Evolutionary conservation across 2,113 vertebrate genomes (phyloP).

Genomic region (Burhinus bistriatus): DNA sequence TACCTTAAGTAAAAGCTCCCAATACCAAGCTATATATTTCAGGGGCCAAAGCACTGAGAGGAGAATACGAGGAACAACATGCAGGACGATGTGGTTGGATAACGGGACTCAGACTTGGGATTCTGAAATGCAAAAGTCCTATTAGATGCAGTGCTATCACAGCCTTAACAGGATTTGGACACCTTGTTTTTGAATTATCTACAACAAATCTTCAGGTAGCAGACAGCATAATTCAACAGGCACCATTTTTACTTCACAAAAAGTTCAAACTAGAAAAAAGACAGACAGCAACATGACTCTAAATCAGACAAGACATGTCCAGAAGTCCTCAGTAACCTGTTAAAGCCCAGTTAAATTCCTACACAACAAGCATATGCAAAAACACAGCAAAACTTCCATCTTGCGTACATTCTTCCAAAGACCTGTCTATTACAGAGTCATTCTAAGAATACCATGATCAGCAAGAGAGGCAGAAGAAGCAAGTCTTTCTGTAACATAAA

Average conservation of each 20-base stretch:
- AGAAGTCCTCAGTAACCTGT: not conserved
- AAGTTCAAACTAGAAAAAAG: not conserved
- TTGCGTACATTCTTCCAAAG: constrained; percentile 34
- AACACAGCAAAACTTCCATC: not conserved
- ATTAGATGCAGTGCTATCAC: not conserved
- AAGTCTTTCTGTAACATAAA: constrained; percentile 35
- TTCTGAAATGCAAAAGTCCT: not conserved
- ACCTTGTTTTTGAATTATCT: not conserved
- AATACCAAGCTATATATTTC: not conserved
- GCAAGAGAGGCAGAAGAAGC: constrained; percentile 49
- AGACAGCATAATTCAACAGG: not conserved
- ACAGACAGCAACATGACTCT: not conserved
- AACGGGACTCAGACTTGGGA: fast-evolving
- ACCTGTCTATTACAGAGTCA: constrained; percentile 12
- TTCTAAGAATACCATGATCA: constrained; percentile 41
- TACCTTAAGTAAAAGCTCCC: not conserved
- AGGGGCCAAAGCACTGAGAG: not conserved
- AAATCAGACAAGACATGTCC: not conserved
- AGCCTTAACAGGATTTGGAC: not conserved
- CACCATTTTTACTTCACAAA: not conserved
- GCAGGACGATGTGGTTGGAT: not conserved
- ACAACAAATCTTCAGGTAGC: not conserved
- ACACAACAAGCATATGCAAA: constrained; percentile 22
- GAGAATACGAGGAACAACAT: not conserved
- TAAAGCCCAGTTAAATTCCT: not conserved